phyloP scores from a whole-genome alignment of 2,888 invertebrate genomes.

The Gastracanthus pulcherrimus region DNA sequence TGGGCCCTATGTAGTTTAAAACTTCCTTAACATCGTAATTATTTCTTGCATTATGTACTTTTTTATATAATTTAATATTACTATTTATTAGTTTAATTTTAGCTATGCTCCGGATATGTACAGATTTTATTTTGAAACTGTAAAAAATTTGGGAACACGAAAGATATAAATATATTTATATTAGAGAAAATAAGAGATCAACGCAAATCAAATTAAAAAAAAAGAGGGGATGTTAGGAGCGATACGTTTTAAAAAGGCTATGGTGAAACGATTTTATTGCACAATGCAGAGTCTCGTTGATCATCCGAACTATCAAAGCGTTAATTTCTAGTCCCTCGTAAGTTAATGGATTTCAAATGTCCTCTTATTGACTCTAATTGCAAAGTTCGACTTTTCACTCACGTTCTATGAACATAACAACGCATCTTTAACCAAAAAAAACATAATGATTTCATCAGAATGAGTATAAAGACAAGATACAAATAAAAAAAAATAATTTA shows the following conservation, averaged over 20 bases:
- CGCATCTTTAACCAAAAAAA: background rate
- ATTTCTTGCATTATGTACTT: slow-evolving; percentile 50
- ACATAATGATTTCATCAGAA: background rate
- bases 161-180: slow-evolving; percentile 1
- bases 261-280: slow-evolving; percentile 44
- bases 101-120: slow-evolving; percentile 60
- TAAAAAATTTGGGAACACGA: slow-evolving; percentile 59
- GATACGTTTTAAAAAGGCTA: slow-evolving; percentile 39
- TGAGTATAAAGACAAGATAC: background rate
- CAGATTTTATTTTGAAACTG: slow-evolving; percentile 58
- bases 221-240: background rate
- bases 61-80: slow-evolving; percentile 44
- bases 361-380: background rate
- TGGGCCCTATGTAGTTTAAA: slow-evolving; percentile 57
- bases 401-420: background rate
- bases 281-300: slow-evolving; percentile 15
- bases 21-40: slow-evolving; percentile 48
- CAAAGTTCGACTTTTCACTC: background rate
- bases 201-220: slow-evolving; percentile 23
- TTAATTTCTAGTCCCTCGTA: background rate
- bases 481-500: background rate
- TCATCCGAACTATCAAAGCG: background rate
- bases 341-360: background rate
- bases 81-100: slow-evolving; percentile 39
- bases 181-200: slow-evolving; percentile 38